phyloP scores from a whole-genome alignment of 2,888 invertebrate species.

The Netelia melanura region DNA sequence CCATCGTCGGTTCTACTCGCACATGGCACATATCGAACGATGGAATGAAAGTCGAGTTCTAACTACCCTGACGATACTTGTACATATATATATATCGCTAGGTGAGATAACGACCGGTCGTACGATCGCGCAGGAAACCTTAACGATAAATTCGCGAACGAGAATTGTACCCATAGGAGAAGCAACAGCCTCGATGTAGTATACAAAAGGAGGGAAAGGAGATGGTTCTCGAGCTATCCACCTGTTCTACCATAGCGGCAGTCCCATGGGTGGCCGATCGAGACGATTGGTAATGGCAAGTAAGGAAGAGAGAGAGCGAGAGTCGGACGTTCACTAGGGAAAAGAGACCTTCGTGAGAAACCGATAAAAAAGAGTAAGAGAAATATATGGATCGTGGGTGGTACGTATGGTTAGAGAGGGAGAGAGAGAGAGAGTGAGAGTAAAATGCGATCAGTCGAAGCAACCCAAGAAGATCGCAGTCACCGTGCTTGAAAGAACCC shows the following conservation, averaged over 20 bases:
- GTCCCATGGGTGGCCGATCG: conserved; percentile 52
- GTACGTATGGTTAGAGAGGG: background rate
- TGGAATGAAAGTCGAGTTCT: conserved; percentile 52
- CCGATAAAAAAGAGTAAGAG: conserved; percentile 16
- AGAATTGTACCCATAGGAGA: conserved; percentile 62
- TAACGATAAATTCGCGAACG: conserved; percentile 68
- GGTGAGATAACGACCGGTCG: conserved; percentile 41
- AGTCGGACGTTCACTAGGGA: conserved; percentile 48
- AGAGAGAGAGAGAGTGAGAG: background rate
- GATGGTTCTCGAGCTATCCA: conserved; percentile 30
- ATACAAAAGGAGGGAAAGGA: background rate
- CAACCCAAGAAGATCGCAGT: conserved; percentile 36
- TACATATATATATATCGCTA: conserved; percentile 16
- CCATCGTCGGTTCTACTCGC: conserved; percentile 50
- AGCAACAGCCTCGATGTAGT: conserved; percentile 50
- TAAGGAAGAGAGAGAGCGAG: conserved; percentile 24
- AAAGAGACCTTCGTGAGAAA: conserved; percentile 7
- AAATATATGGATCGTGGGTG: conserved; percentile 33
- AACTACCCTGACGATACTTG: conserved; percentile 42
- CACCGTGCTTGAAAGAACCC: conserved; percentile 22
- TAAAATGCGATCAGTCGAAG: conserved; percentile 7
- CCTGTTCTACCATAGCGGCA: conserved; percentile 49
- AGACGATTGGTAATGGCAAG: conserved; percentile 50
- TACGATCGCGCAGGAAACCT: conserved; percentile 42
- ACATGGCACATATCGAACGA: conserved; percentile 22